These are phyloP conservation scores for Melitaea cinxia DNA, from an alignment of 1,140 invertebrate species.

Conservation along the genomic window DNA sequence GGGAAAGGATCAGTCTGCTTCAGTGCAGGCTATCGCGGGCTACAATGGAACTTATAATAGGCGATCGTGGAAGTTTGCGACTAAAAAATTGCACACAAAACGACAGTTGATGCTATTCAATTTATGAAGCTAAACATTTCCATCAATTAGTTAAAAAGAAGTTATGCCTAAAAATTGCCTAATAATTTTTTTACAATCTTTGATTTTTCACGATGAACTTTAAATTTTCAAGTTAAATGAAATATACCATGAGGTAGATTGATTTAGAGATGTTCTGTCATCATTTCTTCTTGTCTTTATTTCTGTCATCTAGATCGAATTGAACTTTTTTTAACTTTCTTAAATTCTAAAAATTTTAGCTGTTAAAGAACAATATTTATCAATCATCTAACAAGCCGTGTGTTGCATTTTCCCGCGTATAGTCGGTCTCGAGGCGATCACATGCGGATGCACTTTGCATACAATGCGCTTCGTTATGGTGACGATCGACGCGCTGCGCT, in stretches of 20 bases:
- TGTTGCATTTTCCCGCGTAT: not conserved
- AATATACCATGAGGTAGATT: too few relatives aligned
- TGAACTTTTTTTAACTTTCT: too few relatives aligned
- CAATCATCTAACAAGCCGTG: not conserved
- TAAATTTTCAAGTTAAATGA: too few relatives aligned
- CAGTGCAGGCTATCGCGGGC: conserved; percentile 60
- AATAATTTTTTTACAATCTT: too few relatives aligned
- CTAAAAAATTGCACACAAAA: conserved; percentile 51
- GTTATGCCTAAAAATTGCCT: too few relatives aligned
- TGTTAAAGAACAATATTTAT: not conserved
- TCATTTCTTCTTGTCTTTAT: too few relatives aligned
- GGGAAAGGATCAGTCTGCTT: conserved; percentile 65
- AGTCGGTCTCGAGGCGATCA: not conserved
- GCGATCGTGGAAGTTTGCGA: conserved; percentile 68
- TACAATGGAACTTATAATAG: conserved; percentile 76
- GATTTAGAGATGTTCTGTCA: too few relatives aligned
- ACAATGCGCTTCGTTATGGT: conserved; percentile 70
- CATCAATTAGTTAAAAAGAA: not conserved
- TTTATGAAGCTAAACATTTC: conserved; percentile 24
- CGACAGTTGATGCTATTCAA: conserved; percentile 18
- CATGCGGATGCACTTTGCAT: conserved; percentile 56
- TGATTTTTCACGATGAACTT: too few relatives aligned
- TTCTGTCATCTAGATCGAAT: too few relatives aligned
- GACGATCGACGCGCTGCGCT: conserved; percentile 48
- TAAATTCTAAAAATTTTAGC: not conserved